Evolutionary conservation across 2,888 invertebrate genomes (phyloP).

Genomic region (Ganaspis brasiliensis): DNA sequence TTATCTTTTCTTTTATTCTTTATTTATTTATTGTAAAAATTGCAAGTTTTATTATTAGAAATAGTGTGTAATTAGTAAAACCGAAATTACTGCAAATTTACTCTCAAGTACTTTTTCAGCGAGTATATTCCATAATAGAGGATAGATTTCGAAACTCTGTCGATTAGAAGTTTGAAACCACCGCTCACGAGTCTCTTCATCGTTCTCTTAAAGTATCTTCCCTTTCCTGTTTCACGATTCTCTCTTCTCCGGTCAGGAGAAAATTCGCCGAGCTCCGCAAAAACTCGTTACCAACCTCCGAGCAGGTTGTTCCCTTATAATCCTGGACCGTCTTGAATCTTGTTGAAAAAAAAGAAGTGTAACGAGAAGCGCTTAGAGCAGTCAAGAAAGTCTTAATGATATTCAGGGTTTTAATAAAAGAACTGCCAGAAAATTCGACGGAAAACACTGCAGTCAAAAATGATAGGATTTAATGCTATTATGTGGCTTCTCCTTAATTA

Average conservation of each 20-base stretch:
- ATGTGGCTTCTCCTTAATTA: not conserved
- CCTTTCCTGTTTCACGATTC: constrained; percentile 6
- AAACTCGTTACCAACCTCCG: constrained; percentile 39
- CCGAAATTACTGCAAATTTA: not conserved
- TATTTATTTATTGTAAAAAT: too few species aligned
- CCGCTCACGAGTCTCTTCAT: constrained; percentile 12
- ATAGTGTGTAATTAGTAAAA: not conserved
- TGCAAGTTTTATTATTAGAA: too few species aligned
- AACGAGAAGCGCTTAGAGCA: constrained; percentile 41
- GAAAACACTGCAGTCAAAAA: constrained; percentile 19
- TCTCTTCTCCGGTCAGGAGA: constrained; percentile 28
- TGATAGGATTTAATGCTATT: not conserved
- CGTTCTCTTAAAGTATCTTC: constrained; percentile 39
- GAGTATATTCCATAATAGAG: constrained; percentile 10
- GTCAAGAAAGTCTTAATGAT: constrained; percentile 33
- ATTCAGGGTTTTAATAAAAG: constrained; percentile 36
- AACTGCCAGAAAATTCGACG: constrained; percentile 23
- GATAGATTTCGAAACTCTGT: constrained; percentile 38
- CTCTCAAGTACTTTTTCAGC: not conserved
- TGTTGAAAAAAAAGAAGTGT: constrained; percentile 24
- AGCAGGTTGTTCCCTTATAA: constrained; percentile 40
- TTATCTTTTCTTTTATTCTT: too few species aligned
- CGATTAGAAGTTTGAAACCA: constrained; percentile 26
- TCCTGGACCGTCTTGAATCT: constrained; percentile 40
- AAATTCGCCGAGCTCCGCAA: constrained; percentile 40